These are phyloP conservation scores for Drusus annulatus DNA, from an alignment of 1,140 invertebrate genomes.

Conservation along the genomic window DNA sequence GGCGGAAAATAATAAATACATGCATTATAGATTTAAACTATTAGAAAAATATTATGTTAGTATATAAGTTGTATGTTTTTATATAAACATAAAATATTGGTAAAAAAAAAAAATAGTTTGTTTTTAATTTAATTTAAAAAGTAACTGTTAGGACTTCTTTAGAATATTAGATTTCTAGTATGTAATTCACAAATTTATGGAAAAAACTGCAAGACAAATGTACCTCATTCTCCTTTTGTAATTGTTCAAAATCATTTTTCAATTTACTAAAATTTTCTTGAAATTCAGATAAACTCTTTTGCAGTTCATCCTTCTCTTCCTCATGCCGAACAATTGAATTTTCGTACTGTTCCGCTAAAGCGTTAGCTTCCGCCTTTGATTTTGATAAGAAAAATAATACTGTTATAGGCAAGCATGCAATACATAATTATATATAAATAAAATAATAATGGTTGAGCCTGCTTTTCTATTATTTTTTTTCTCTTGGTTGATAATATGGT, in stretches of 20 bases:
- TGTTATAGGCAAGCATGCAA: no score
- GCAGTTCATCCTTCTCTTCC: not conserved
- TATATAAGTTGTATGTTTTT: not conserved
- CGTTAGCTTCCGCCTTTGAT: not conserved
- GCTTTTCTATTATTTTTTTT: no score
- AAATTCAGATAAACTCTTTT: not conserved
- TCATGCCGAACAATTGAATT: not conserved
- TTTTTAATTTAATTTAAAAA: not conserved
- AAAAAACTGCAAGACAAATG: not conserved
- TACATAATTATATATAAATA: no score
- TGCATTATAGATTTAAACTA: constrained; percentile 4
- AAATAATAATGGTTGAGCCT: no score
- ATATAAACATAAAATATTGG: no score
- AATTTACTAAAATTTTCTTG: constrained; percentile 27
- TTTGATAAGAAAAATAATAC: not conserved
- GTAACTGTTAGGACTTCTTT: no score
- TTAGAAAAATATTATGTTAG: not conserved
- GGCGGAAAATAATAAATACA: constrained; percentile 15
- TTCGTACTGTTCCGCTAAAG: constrained; percentile 7
- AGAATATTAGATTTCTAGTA: no score
- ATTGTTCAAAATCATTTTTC: constrained; percentile 30
- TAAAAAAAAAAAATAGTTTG: not conserved
- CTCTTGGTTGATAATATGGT: no score
- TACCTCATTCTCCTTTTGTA: constrained; percentile 25
- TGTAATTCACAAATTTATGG: not conserved